These are phyloP conservation scores for Ctena decussata DNA, from an alignment of 2,888 invertebrate genomes.

Conservation along the genomic window DNA sequence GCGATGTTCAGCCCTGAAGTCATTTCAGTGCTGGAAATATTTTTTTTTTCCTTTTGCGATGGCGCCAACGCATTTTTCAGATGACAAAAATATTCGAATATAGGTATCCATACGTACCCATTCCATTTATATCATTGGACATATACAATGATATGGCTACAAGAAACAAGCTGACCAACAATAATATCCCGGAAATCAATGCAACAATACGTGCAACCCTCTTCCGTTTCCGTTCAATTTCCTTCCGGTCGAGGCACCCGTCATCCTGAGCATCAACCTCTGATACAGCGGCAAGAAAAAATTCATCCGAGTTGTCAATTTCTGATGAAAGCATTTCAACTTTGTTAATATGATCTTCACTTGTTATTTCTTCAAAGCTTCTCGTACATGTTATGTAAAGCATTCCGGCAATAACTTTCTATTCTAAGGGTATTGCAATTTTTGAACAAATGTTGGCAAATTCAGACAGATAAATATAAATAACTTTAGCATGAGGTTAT, in stretches of 20 bases:
- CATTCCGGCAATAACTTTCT: no score
- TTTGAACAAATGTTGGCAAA: no score
- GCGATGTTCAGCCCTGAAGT: no score
- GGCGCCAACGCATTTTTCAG: no score
- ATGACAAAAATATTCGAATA: no score
- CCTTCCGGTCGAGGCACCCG: conserved; percentile 45
- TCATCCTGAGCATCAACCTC: conserved; percentile 49
- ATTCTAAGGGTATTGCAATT: no score
- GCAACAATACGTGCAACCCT: conserved; percentile 92
- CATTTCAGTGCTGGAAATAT: no score
- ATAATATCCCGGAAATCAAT: conserved; percentile 94
- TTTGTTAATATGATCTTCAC: conserved; percentile 61
- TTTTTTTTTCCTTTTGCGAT: no score
- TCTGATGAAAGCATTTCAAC: conserved; percentile 62
- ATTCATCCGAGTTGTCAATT: conserved; percentile 59
- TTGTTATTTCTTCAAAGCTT: conserved; percentile 55
- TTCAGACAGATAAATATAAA: no score
- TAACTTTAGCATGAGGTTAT: no score
- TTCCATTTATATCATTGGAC: conserved; percentile 98
- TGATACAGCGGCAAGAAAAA: conserved; percentile 56
- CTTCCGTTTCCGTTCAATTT: conserved; percentile 70
- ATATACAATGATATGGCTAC: conserved; percentile 97
- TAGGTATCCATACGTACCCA: no score
- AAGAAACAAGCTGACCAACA: conserved; percentile 95
- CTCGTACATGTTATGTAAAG: conserved; percentile 59